These are phyloP conservation scores for Parapristionchus giblindavisi DNA, from an alignment of 2,888 invertebrate genomes.

Conservation along the genomic window DNA sequence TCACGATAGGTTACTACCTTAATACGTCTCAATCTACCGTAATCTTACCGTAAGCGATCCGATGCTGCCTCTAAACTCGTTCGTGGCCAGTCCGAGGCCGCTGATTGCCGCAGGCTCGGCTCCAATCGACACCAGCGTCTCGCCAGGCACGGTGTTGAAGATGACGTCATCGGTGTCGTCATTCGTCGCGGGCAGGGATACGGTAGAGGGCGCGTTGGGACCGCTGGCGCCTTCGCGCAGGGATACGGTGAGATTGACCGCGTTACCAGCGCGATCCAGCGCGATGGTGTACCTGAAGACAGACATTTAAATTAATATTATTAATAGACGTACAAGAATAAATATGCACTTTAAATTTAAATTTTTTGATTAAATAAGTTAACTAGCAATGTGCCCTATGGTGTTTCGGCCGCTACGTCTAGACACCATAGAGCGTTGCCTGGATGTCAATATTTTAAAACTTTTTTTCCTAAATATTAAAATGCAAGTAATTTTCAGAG, in stretches of 20 bases:
- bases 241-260: conserved; percentile 70
- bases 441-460: too few relatives aligned
- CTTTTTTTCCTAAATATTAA: too few relatives aligned
- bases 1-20: too few relatives aligned
- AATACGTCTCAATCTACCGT: conserved; percentile 42
- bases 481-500: too few relatives aligned
- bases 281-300: conserved; percentile 55
- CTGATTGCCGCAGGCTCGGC: conserved; percentile 47
- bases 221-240: conserved; percentile 54
- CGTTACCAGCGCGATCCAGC: conserved; percentile 65
- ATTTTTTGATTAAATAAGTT: too few relatives aligned
- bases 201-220: conserved; percentile 48
- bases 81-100: conserved; percentile 59
- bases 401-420: too few relatives aligned
- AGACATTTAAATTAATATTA: too few relatives aligned
- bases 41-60: conserved; percentile 40
- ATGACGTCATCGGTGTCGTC: conserved; percentile 44
- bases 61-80: conserved; percentile 57
- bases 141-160: conserved; percentile 67
- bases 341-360: too few relatives aligned
- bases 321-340: too few relatives aligned
- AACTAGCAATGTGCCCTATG: too few relatives aligned
- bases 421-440: neutral
- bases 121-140: conserved; percentile 63
- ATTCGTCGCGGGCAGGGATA: conserved; percentile 45